phyloP scores from a whole-genome alignment of 1,140 invertebrate species.

The Saxidomus purpurata region DNA sequence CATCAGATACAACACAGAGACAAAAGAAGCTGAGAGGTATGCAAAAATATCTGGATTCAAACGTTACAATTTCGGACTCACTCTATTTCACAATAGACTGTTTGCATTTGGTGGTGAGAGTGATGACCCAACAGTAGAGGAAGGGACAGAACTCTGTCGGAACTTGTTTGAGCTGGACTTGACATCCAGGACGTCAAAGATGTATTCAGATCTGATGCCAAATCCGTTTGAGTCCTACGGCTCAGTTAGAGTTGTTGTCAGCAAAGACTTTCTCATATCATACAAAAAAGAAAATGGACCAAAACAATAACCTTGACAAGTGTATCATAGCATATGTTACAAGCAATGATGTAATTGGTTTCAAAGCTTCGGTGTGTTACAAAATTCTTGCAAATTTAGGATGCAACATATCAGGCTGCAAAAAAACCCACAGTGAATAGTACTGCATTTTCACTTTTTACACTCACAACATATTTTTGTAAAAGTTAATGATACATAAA shows the following conservation, averaged over 20 bases:
- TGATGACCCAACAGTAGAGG: slow-evolving; percentile 67
- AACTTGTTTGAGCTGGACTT: slow-evolving; percentile 63
- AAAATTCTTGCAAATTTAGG: too few species aligned
- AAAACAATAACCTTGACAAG: slow-evolving; percentile 57
- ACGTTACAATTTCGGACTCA: slow-evolving; percentile 66
- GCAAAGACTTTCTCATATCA: slow-evolving; percentile 44
- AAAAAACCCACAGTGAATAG: too few species aligned
- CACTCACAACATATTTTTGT: too few species aligned
- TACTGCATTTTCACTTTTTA: too few species aligned
- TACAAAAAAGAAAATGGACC: slow-evolving; percentile 58
- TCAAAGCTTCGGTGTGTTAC: too few species aligned
- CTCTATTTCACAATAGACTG: slow-evolving; percentile 62
- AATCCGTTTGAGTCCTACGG: slow-evolving; percentile 64
- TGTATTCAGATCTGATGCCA: slow-evolving; percentile 63
- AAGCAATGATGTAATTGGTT: too few species aligned
- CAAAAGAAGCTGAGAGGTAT: slow-evolving; percentile 34
- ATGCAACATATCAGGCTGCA: too few species aligned
- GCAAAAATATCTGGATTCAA: slow-evolving; percentile 63
- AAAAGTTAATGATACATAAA: too few species aligned
- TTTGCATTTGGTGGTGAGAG: slow-evolving; percentile 66
- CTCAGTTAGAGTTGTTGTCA: slow-evolving; percentile 61
- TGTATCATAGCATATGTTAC: too few species aligned
- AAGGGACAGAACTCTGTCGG: slow-evolving; percentile 65
- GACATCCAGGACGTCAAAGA: slow-evolving; percentile 26
- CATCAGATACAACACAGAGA: slow-evolving; percentile 42